Evolutionary conservation across 2,888 invertebrate genomes (phyloP).

Genomic region (Nymphalis c-album): DNA sequence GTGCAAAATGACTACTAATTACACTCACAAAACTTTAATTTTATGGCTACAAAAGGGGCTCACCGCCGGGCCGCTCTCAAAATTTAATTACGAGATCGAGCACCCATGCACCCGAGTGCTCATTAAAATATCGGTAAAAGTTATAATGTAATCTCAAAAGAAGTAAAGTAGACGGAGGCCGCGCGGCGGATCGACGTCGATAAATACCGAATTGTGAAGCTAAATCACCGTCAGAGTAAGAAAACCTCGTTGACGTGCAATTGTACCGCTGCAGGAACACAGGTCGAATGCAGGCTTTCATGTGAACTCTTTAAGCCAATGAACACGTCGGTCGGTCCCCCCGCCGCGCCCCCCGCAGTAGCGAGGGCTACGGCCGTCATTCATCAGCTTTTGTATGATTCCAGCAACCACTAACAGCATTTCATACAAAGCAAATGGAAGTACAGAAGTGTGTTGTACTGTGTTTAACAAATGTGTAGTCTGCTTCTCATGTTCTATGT

Average conservation of each 20-base stretch:
- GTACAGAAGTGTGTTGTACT: not conserved
- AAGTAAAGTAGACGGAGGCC: too few relatives aligned
- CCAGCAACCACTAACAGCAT: not conserved
- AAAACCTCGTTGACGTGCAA: not conserved
- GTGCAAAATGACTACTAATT: too few relatives aligned
- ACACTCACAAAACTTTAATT: too few relatives aligned
- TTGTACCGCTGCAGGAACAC: not conserved
- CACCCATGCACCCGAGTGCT: too few relatives aligned
- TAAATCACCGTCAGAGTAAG: not conserved
- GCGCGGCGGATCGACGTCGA: not conserved
- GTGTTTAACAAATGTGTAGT: not conserved
- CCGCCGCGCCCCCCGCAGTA: not conserved
- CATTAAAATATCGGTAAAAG: too few relatives aligned
- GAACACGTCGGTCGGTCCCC: not conserved
- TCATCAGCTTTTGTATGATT: constrained; percentile 3
- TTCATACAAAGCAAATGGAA: not conserved
- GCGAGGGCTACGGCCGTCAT: not conserved
- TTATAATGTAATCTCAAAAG: too few relatives aligned
- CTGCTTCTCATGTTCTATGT: too few relatives aligned
- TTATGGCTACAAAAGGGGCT: too few relatives aligned
- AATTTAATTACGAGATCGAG: too few relatives aligned
- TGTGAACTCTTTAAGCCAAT: not conserved
- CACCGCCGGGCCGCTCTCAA: too few relatives aligned
- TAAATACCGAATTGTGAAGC: too few relatives aligned
- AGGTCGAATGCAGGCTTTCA: constrained; percentile 4